Conservation (phyloP, 2,113 vertebrate species). For the Corydoras sp. region DNA sequence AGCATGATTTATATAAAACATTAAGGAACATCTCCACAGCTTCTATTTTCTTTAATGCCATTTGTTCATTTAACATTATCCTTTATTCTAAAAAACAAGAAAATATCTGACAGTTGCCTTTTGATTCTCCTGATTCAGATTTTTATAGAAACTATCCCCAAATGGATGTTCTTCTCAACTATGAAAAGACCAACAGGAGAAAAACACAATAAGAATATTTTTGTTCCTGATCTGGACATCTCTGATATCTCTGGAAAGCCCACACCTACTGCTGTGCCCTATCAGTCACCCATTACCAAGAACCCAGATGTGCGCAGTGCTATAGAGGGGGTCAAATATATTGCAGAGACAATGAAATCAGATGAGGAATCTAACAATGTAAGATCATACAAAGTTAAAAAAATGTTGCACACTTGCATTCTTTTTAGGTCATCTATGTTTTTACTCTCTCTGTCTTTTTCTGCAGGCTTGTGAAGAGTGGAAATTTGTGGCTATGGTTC, state of each 20-base stretch:
- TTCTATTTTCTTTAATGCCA: no score
- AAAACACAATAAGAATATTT: conserved; percentile 77
- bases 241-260: conserved; percentile 96
- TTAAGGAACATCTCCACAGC: no score
- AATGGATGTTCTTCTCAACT: conserved; percentile 97
- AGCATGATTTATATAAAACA: no score
- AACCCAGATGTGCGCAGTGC: conserved; percentile 95
- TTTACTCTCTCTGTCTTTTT: conserved; percentile 3
- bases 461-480: conserved; percentile 89
- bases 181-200: conserved; percentile 93
- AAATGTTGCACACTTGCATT: no score
- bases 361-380: conserved; percentile 94
- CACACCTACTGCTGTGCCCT: conserved; percentile 74
- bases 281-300: conserved; percentile 84
- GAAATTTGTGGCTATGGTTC: conserved; percentile 98
- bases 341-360: conserved; percentile 93
- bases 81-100: not conserved
- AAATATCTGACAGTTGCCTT: not conserved
- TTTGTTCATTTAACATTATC: no score
- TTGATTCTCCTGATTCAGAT: conserved; percentile 61
- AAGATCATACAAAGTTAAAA: conserved; percentile 48
- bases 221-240: conserved; percentile 88
- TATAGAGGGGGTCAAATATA: conserved; percentile 96
- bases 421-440: not conserved
- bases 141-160: conserved; percentile 95